Evolutionary conservation across 2,888 invertebrate genomes (phyloP).

Genomic region (Stenodema calcarata): DNA sequence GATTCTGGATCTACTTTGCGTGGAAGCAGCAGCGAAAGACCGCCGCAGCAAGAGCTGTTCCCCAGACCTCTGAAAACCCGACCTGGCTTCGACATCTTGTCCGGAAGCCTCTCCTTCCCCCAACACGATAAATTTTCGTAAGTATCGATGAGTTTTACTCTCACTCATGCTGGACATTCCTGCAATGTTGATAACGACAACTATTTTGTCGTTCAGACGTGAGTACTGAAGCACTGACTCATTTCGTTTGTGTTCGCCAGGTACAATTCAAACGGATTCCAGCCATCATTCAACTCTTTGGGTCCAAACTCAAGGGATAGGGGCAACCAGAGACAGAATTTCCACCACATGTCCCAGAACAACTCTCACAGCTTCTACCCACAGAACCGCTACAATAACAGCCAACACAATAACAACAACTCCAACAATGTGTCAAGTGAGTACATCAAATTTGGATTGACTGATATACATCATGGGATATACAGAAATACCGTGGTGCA

Average conservation of each 20-base stretch:
- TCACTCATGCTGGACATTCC: too few species aligned
- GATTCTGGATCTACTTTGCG: constrained; percentile 58
- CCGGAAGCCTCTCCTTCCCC: constrained; percentile 50
- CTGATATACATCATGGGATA: too few species aligned
- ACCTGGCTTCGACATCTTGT: constrained; percentile 73
- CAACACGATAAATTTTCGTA: constrained; percentile 62
- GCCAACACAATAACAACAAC: constrained; percentile 56
- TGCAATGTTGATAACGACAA: too few species aligned
- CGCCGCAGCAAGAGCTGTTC: constrained; percentile 63
- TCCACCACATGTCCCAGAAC: constrained; percentile 50
- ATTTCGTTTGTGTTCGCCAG: constrained; percentile 15
- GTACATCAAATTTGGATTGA: background rate
- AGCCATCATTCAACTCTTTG: constrained; percentile 40
- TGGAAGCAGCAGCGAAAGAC: constrained; percentile 56
- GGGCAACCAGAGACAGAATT: constrained; percentile 53
- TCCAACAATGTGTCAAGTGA: constrained; percentile 56
- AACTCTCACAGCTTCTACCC: constrained; percentile 55
- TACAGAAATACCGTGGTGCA: too few species aligned
- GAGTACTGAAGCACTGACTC: too few species aligned
- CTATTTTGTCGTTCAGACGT: too few species aligned
- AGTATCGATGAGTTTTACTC: background rate
- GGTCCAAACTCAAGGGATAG: constrained; percentile 43
- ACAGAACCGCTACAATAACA: constrained; percentile 56
- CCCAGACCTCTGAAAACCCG: constrained; percentile 70
- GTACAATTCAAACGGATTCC: constrained; percentile 53